Percentiles rank a stretch among this genome's conserved stretches.
Evolutionary conservation across 2,888 invertebrate species (phyloP).

Genomic region (Drosophila emarginata): DNA sequence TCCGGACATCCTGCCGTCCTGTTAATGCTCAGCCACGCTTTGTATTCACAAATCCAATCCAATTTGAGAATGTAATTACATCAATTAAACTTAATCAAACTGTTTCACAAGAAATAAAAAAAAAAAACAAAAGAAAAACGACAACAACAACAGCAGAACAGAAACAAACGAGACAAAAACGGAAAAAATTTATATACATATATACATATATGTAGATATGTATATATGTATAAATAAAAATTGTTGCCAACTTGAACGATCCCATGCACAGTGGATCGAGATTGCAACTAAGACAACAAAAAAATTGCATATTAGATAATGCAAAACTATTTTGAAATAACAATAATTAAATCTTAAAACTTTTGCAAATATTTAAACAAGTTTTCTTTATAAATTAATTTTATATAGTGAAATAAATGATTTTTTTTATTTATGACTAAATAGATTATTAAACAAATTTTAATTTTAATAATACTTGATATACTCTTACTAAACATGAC

Average conservation of each 20-base stretch:
- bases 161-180: conserved; percentile 55
- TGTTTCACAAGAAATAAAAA: conserved; percentile 59
- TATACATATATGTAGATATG: no score
- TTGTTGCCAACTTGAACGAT: background rate
- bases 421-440: no score
- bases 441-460: no score
- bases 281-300: background rate
- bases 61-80: conserved; percentile 77
- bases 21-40: conserved; percentile 33
- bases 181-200: background rate
- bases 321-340: no score
- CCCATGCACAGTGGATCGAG: background rate
- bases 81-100: conserved; percentile 79
- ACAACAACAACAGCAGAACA: conserved; percentile 31
- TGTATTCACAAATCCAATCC: conserved; percentile 76
- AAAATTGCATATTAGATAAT: no score
- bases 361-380: no score
- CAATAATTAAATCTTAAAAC: no score
- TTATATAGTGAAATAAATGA: no score
- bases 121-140: conserved; percentile 42
- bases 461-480: no score
- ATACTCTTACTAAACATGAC: no score
- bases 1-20: background rate
- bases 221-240: background rate
- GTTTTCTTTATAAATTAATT: no score